A percentile compares a stretch with the other conserved stretches of the same genome.
Evolutionary conservation across 2,113 vertebrate species (phyloP).

Genomic region (Onychostoma macrolepis): DNA sequence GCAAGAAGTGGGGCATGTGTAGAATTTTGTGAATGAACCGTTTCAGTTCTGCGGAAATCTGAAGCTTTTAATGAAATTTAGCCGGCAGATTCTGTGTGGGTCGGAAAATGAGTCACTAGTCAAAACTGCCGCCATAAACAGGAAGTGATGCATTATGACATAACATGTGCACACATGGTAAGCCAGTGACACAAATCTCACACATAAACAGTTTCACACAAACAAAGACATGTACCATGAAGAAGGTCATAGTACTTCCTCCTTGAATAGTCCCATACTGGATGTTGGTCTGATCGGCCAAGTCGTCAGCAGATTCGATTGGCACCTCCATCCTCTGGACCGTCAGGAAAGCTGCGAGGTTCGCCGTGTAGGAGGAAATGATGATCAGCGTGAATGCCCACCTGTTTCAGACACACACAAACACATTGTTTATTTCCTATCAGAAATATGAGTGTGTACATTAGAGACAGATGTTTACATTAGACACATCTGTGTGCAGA

Average conservation of each 20-base stretch:
- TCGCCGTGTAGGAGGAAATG: conserved; percentile 96
- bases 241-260: conserved; percentile 96
- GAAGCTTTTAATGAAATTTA: background rate
- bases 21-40: background rate
- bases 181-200: conserved; percentile 20
- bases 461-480: background rate
- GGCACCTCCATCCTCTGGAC: conserved; percentile 95
- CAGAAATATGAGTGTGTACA: background rate
- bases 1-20: background rate
- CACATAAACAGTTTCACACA: conserved; percentile 3
- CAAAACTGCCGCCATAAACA: background rate
- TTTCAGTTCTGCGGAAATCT: background rate
- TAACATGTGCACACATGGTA: background rate
- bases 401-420: conserved; percentile 70
- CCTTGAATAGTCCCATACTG: conserved; percentile 94
- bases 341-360: conserved; percentile 91
- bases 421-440: background rate
- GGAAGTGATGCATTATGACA: conserved; percentile 9
- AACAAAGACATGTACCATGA: conserved; percentile 77
- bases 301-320: conserved; percentile 88
- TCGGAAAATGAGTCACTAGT: background rate
- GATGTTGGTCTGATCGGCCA: conserved; percentile 94
- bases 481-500: background rate
- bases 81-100: background rate
- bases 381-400: conserved; percentile 97